phyloP scores from a whole-genome alignment of 1,140 invertebrate genomes.

The Zaprionus tsacasi region DNA sequence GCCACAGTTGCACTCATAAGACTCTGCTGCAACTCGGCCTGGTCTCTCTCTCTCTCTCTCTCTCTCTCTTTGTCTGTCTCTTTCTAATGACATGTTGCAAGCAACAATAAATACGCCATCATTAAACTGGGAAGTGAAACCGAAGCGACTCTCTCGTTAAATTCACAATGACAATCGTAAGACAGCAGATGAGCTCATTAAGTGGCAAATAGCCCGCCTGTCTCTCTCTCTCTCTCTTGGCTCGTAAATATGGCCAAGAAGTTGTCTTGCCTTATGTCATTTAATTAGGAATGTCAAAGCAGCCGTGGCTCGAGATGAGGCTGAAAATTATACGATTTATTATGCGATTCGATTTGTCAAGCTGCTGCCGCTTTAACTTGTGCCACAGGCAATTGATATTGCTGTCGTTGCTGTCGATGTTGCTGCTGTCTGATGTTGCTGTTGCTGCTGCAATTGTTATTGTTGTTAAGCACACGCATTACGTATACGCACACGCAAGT shows the following conservation, averaged over 20 bases:
- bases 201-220: constrained; percentile 17
- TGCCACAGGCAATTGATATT: not conserved
- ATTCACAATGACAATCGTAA: constrained; percentile 36
- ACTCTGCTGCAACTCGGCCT: constrained; percentile 1
- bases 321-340: not conserved
- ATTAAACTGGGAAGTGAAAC: constrained; percentile 30
- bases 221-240: too few relatives aligned
- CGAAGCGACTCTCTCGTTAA: constrained; percentile 23
- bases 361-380: constrained; percentile 1
- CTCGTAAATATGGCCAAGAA: not conserved
- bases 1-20: not conserved
- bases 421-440: too few relatives aligned
- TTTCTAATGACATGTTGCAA: constrained; percentile 23
- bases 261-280: constrained; percentile 9
- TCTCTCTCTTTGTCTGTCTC: not conserved
- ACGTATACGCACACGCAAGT: constrained; percentile 26
- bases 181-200: constrained; percentile 25
- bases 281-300: constrained; percentile 27
- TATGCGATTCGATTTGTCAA: constrained; percentile 8
- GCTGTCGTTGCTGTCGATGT: not conserved
- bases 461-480: constrained; percentile 32
- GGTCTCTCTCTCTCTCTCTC: not conserved
- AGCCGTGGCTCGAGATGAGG: too few relatives aligned
- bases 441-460: constrained; percentile 19
- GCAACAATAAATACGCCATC: constrained; percentile 44